These are phyloP conservation scores for Mimachlamys varia DNA, from an alignment of 2,888 invertebrate genomes.

Conservation along the genomic window DNA sequence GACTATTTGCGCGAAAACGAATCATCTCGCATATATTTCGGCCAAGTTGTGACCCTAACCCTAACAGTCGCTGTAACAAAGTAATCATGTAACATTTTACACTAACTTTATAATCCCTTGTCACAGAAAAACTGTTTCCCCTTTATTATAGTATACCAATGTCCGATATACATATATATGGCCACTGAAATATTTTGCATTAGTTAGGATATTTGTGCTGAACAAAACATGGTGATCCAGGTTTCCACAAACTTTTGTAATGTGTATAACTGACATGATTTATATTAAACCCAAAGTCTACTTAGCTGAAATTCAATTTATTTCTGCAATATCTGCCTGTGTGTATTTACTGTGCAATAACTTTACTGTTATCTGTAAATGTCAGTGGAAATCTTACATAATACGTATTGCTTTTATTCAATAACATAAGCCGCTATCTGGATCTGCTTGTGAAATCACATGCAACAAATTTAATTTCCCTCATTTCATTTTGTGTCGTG, in stretches of 20 bases:
- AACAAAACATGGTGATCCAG: not conserved
- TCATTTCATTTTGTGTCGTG: not conserved
- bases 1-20: too few species aligned
- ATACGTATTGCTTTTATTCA: conserved; percentile 14
- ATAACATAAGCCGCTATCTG: not conserved
- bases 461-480: conserved; percentile 16
- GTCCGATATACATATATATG: too few species aligned
- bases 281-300: not conserved
- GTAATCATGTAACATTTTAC: too few species aligned
- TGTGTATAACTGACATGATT: not conserved
- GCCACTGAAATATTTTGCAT: too few species aligned
- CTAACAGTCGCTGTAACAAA: too few species aligned
- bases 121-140: too few species aligned
- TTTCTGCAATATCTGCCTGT: not conserved
- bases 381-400: not conserved
- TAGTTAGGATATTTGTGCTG: not conserved
- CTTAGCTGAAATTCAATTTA: conserved; percentile 34
- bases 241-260: not conserved
- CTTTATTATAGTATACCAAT: too few species aligned
- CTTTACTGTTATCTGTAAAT: not conserved
- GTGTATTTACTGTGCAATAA: conserved; percentile 20
- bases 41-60: too few species aligned
- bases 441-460: conserved; percentile 22
- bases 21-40: too few species aligned
- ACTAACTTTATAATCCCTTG: too few species aligned